These are phyloP conservation scores for Clavelina lepadiformis DNA, from an alignment of 23 tunicate species.

Conservation along the genomic window DNA sequence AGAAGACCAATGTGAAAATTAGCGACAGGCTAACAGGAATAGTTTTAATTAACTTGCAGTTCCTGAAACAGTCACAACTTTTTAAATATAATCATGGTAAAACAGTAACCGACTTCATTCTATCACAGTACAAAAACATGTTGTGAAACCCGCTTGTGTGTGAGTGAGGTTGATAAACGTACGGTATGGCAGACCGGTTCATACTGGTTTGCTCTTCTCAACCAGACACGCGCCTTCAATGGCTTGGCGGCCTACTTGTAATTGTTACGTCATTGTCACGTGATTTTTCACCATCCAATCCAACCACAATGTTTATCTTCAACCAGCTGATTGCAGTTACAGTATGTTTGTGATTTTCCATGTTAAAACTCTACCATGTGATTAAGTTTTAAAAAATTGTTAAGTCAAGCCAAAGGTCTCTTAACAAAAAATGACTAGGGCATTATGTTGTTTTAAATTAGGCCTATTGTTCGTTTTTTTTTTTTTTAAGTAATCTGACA, in stretches of 20 bases:
- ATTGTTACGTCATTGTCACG: slow-evolving; percentile 8
- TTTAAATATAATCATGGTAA: not conserved
- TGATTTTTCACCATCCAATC: slow-evolving; percentile 9
- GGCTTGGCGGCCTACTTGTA: slow-evolving; percentile 12
- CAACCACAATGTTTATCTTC: not conserved
- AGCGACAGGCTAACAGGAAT: not conserved
- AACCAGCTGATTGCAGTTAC: slow-evolving; percentile 6
- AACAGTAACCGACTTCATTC: not conserved
- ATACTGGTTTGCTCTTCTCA: slow-evolving; percentile 21
- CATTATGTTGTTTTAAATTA: no score
- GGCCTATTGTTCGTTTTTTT: no score
- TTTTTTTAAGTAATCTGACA: no score
- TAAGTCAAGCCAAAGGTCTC: no score
- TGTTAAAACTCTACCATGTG: no score
- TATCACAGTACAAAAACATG: not conserved
- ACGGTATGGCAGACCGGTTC: slow-evolving; percentile 20
- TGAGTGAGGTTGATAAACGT: slow-evolving; percentile 8
- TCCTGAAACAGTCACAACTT: not conserved
- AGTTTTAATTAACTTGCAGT: not conserved
- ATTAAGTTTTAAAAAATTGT: no score
- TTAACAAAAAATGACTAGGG: no score
- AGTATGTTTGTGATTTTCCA: slow-evolving; percentile 12
- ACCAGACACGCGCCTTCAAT: not conserved
- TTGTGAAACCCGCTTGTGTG: not conserved
- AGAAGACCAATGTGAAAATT: not conserved